Conservation (phyloP, 2,888 invertebrate species). For the Alcis repandata region DNA sequence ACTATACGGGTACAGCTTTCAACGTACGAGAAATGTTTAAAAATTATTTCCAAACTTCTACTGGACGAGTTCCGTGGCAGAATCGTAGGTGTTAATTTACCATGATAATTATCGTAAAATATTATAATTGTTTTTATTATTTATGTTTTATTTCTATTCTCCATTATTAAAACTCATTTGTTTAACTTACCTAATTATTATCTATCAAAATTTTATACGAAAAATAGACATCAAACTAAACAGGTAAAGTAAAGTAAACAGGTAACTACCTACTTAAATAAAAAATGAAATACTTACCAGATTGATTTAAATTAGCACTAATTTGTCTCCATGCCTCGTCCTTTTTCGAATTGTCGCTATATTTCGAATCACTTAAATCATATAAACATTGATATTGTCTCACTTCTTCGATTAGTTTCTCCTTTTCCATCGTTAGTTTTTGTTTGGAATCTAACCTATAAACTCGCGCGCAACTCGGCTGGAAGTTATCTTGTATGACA, state of each 20-base stretch:
- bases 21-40: slow-evolving; percentile 44
- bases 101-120: not conserved
- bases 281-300: slow-evolving; percentile 5
- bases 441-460: slow-evolving; percentile 1
- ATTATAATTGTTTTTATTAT: too few species aligned
- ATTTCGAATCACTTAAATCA: slow-evolving; percentile 34
- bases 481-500: too few species aligned
- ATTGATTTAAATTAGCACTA: slow-evolving; percentile 39
- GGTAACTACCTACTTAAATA: not conserved
- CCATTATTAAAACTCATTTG: too few species aligned
- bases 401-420: slow-evolving; percentile 42
- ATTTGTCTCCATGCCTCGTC: slow-evolving; percentile 29
- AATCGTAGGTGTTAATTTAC: slow-evolving; percentile 21
- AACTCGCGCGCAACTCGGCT: not conserved
- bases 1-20: slow-evolving; percentile 41
- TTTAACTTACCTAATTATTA: too few species aligned
- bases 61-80: slow-evolving; percentile 44
- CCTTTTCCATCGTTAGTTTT: slow-evolving; percentile 21
- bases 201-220: too few species aligned
- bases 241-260: too few species aligned
- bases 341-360: not conserved
- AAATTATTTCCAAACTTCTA: slow-evolving; percentile 46
- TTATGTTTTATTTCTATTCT: too few species aligned
- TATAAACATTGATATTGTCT: slow-evolving; percentile 49
- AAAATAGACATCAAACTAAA: too few species aligned